These are phyloP conservation scores for Meta bourneti DNA, from an alignment of 2,888 invertebrate genomes.

Conservation along the genomic window DNA sequence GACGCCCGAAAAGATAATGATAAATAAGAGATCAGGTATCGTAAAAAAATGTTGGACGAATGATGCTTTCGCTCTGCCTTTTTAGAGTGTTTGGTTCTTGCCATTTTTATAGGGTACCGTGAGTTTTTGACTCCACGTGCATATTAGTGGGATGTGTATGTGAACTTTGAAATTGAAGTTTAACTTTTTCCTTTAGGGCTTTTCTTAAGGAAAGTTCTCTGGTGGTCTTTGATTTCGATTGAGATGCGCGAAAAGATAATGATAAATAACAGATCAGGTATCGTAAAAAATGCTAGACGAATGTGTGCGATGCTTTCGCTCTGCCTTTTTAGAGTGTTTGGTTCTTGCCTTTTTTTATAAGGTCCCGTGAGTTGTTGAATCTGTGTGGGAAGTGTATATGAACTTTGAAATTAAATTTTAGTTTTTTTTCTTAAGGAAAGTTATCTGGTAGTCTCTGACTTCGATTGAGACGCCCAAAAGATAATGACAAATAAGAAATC, in stretches of 20 bases:
- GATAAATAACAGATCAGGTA: not conserved
- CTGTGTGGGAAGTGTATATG: no score
- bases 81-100: not conserved
- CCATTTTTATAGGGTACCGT: not conserved
- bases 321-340: not conserved
- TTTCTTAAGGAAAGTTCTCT: not conserved
- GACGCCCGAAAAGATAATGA: not conserved
- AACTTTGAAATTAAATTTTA: no score
- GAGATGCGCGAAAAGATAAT: not conserved
- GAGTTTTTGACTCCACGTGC: not conserved
- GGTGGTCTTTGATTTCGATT: constrained; percentile 47
- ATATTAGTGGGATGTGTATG: no score
- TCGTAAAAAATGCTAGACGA: not conserved
- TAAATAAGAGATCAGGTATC: not conserved
- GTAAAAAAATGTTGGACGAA: not conserved
- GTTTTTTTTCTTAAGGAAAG: no score
- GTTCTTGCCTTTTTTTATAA: not conserved
- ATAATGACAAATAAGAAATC: no score
- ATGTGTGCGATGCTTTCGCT: not conserved
- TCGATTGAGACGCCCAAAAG: not conserved
- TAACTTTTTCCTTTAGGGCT: no score
- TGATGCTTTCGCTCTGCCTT: not conserved
- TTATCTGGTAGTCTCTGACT: constrained; percentile 40
- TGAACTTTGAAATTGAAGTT: no score
- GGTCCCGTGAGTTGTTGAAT: not conserved